phyloP scores from a whole-genome alignment of 1,140 invertebrate genomes.

The Eueides isabella region DNA sequence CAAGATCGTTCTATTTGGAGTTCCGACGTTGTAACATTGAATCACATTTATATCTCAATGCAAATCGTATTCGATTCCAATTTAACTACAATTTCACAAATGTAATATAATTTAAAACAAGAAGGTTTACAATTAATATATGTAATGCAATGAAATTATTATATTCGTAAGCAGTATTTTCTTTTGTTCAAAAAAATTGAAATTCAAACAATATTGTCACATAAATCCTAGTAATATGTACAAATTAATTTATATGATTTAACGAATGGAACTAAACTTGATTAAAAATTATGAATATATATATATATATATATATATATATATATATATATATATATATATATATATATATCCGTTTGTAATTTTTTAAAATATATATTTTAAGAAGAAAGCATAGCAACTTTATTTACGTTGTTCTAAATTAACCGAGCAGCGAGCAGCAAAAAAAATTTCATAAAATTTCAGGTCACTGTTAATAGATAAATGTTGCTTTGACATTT shows the following conservation, averaged over 20 bases:
- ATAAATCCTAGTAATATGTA: too few species aligned
- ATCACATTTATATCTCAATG: slow-evolving; percentile 13
- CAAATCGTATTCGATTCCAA: slow-evolving; percentile 13
- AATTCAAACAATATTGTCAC: too few species aligned
- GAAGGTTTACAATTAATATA: too few species aligned
- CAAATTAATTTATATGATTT: too few species aligned
- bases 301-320: too few species aligned
- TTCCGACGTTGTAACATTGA: slow-evolving; percentile 19
- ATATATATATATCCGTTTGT: too few species aligned
- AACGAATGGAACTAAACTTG: too few species aligned
- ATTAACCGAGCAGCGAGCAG: not conserved
- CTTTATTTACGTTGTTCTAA: not conserved
- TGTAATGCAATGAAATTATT: too few species aligned
- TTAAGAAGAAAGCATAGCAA: not conserved
- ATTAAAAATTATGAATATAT: too few species aligned
- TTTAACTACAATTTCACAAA: not conserved
- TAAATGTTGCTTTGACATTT: slow-evolving; percentile 16
- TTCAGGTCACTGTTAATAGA: slow-evolving; percentile 9
- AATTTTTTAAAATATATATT: not conserved
- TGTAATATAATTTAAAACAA: not conserved
- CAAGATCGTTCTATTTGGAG: slow-evolving; percentile 49
- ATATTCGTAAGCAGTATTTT: too few species aligned
- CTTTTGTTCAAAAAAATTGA: too few species aligned
- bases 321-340: too few species aligned
- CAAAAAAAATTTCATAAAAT: not conserved